Conservation (phyloP, 2,113 vertebrate species). For the Engraulis encrasicolus region DNA sequence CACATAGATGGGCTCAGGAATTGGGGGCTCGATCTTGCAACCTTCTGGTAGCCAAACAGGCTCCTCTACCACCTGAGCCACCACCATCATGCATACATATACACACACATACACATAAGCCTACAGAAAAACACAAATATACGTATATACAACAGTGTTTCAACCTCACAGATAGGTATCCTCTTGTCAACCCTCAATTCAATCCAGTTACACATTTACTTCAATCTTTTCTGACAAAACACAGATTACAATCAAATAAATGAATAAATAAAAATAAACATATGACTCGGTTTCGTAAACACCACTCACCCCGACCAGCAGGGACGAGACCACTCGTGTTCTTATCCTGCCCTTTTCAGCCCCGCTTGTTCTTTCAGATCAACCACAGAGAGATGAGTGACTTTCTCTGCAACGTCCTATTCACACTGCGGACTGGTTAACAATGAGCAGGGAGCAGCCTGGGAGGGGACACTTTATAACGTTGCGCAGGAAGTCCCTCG, state of each 20-base stretch:
- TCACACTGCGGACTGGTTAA: constrained; percentile 47
- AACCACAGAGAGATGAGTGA: constrained; percentile 41
- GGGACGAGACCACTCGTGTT: constrained; percentile 74
- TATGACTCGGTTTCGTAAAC: neutral
- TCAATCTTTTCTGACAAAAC: neutral
- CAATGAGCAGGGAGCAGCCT: constrained; percentile 48
- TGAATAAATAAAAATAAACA: neutral
- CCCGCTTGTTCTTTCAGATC: constrained; percentile 48
- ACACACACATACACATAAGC: no score
- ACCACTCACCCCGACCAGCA: constrained; percentile 81
- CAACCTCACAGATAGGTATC: neutral
- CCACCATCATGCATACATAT: no score
- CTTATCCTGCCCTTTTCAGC: constrained; percentile 56
- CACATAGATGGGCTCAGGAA: no score
- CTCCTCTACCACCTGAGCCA: no score
- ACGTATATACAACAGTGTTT: neutral
- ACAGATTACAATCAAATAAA: constrained; percentile 2
- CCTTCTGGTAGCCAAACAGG: no score
- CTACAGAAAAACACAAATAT: no score
- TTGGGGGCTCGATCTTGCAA: no score
- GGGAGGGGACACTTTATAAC: constrained; percentile 73
- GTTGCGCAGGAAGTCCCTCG: constrained; percentile 71
- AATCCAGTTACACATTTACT: no score
- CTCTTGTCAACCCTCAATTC: no score
- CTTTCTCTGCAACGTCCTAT: constrained; percentile 38